Evolutionary conservation across 2,113 vertebrate genomes (phyloP), one percentile per base, ranked within the genome.

Genomic region (Pao palembangensis): DNA sequence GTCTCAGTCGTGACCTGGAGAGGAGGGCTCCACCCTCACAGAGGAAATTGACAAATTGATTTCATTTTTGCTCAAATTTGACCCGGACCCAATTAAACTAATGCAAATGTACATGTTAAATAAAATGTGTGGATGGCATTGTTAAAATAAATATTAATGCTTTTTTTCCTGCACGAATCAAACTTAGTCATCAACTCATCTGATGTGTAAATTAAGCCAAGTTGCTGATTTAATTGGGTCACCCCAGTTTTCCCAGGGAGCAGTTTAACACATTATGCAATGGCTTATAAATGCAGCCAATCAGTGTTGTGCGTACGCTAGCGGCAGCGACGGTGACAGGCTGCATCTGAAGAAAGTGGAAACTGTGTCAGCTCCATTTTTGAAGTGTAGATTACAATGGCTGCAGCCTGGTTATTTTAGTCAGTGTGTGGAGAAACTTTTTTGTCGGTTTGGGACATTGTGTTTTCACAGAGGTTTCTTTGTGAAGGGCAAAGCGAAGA

Each of bases 231-330:
- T 71, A 83, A 83, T 65, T 85, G 74, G 76, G 80, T 79, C 78
- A 70, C 80, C 70, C 70, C 75, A 69, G 62, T 80, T 83, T 84
- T 73, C 80, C 80, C 73, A 78, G 71, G 58, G 76, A 85, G 76
- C 71, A 60, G 49, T 83, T 83, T 73, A 79, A 75, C 73, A 59
- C 57, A 49, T 81, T 85, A 80, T 76, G 78, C 74, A 87, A 87
- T 83, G 52, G 53, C 73, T 81, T 79, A 83, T 76, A 80, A 79
- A 87, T 85, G 81, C 71, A 81, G 65, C 63, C 73, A 77, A 76
- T 77, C 69, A 58, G 66, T 71, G 73, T 51, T 67, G 41, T 51
- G 78, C 62, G 25, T 51, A 19, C 73, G 60, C 38, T 64, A 53
- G 58, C 6, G 46, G 51, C 44, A 50, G 65, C 68, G 50, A 65